Evolutionary conservation across 2,888 invertebrate genomes (phyloP).

Genomic region (Zootermopsis nevadensis): DNA sequence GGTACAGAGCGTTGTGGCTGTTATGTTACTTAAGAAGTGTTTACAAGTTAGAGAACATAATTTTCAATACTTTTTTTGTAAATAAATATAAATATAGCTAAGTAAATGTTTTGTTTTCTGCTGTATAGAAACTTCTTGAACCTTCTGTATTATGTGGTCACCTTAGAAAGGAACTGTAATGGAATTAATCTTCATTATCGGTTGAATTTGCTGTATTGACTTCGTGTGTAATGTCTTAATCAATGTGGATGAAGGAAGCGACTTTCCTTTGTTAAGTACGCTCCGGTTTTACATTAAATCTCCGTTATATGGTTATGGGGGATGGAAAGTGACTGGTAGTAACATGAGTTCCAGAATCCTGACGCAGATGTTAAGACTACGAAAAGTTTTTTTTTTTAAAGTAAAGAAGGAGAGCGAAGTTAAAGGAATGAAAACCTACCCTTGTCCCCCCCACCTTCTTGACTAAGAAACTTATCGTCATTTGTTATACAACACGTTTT

Average conservation of each 20-base stretch:
- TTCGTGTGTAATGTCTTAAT: neutral
- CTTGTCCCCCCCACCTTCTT: neutral
- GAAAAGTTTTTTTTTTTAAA: slow-evolving; percentile 12
- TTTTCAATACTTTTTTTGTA: too few species aligned
- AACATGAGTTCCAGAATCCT: neutral
- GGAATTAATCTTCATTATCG: neutral
- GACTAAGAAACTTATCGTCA: slow-evolving; percentile 6
- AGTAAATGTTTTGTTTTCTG: too few species aligned
- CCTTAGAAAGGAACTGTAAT: neutral
- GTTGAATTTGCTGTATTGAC: neutral
- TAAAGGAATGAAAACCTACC: neutral
- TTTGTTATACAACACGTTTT: slow-evolving; percentile 30
- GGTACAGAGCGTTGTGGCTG: too few species aligned
- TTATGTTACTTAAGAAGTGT: too few species aligned
- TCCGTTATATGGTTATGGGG: neutral
- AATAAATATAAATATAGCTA: too few species aligned
- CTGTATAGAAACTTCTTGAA: too few species aligned
- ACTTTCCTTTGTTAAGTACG: neutral
- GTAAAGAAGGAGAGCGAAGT: neutral
- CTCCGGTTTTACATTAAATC: slow-evolving; percentile 5
- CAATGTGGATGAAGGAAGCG: neutral
- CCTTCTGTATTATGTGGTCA: too few species aligned
- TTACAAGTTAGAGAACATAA: too few species aligned
- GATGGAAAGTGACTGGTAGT: neutral
- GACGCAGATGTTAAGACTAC: neutral